These are phyloP conservation scores for Melopsittacus undulatus DNA, from an alignment of 2,797 vertebrate species.

Conservation along the genomic window DNA sequence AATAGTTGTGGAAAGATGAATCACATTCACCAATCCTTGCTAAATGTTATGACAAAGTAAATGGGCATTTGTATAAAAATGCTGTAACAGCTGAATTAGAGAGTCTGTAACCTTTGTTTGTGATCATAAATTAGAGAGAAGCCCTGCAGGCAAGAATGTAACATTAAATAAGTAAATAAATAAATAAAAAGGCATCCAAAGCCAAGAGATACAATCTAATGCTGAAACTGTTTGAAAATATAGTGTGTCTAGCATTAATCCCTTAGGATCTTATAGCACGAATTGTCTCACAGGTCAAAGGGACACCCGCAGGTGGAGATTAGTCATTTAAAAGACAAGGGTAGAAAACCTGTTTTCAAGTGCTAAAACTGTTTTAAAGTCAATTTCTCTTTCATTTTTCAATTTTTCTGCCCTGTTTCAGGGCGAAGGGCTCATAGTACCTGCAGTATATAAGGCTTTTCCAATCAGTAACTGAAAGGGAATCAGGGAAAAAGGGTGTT, in stretches of 20 bases:
- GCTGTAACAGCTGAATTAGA: background rate
- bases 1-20: background rate
- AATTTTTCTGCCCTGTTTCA: accelerated
- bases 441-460: background rate
- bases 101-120: slow-evolving; percentile 27
- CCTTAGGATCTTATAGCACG: background rate
- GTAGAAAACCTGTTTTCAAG: background rate
- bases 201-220: background rate
- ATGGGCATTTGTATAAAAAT: slow-evolving; percentile 30
- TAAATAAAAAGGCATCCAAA: background rate
- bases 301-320: background rate
- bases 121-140: slow-evolving; percentile 8
- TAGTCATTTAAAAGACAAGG: slow-evolving; percentile 21
- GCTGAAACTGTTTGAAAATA: background rate
- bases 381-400: background rate
- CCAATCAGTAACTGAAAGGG: background rate
- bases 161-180: background rate
- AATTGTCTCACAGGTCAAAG: slow-evolving; percentile 32
- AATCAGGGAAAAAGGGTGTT: background rate
- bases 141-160: background rate
- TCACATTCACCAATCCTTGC: background rate
- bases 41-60: slow-evolving; percentile 36
- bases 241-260: background rate
- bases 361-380: background rate
- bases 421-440: background rate